phyloP scores from a whole-genome alignment of 2,797 vertebrate genomes.

The Antennarius maculatus region DNA sequence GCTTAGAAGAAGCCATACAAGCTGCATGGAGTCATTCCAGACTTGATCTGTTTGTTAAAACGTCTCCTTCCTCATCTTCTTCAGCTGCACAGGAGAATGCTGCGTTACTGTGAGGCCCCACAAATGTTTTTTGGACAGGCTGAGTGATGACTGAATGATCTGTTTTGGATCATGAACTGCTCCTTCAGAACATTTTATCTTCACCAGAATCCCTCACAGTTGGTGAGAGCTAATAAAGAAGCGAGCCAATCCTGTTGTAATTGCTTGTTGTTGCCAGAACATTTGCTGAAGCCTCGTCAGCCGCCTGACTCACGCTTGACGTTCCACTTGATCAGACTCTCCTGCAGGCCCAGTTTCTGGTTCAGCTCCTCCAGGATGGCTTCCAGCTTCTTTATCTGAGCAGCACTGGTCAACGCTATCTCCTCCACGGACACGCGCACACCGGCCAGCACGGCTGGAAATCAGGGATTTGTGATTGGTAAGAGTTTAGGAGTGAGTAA shows the following conservation, averaged over 20 bases:
- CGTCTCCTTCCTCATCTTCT: too few relatives aligned
- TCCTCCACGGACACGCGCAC: conserved; percentile 85
- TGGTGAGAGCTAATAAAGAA: conserved; percentile 38
- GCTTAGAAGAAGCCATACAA: too few relatives aligned
- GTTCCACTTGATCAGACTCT: conserved; percentile 83
- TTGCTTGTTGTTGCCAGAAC: conserved; percentile 15
- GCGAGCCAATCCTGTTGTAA: conserved; percentile 31
- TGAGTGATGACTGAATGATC: neutral
- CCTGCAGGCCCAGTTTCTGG: conserved; percentile 76
- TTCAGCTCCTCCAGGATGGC: conserved; percentile 82
- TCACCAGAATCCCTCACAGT: conserved; percentile 44
- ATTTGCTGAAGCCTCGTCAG: conserved; percentile 50
- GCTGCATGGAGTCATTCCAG: too few relatives aligned
- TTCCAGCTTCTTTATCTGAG: conserved; percentile 87
- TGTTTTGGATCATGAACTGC: too few relatives aligned
- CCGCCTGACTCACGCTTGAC: conserved; percentile 84
- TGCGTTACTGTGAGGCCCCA: too few relatives aligned
- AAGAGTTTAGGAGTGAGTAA: neutral
- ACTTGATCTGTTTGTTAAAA: too few relatives aligned
- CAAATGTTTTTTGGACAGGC: too few relatives aligned
- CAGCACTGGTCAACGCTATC: conserved; percentile 81
- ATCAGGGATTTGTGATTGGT: neutral
- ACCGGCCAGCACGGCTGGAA: conserved; percentile 80
- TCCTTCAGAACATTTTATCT: conserved; percentile 18
- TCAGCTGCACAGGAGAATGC: too few relatives aligned